A percentile compares a stretch with the other conserved stretches of the same genome.
phyloP scores from a whole-genome alignment of 2,888 invertebrate genomes.

The Alloscopus bannaensis region DNA sequence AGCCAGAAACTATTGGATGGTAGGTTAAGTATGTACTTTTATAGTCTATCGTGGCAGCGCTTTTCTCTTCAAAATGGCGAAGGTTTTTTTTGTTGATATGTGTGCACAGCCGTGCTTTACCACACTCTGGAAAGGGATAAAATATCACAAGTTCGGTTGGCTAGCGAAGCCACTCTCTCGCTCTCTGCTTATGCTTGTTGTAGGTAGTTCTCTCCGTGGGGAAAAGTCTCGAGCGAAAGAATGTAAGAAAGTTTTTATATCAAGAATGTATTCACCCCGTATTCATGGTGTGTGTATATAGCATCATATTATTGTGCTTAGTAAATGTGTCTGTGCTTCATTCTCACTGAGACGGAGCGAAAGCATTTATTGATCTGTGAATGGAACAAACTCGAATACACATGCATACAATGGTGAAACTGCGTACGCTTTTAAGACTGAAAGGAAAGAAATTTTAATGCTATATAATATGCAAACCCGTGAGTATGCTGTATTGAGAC shows the following conservation, averaged over 20 bases:
- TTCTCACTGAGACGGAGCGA: conserved; percentile 19
- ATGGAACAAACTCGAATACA: conserved; percentile 25
- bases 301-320: too few species aligned
- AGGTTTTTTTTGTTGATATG: conserved; percentile 24
- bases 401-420: conserved; percentile 24
- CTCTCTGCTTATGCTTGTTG: background rate
- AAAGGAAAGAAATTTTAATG: background rate
- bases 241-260: too few species aligned
- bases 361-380: conserved; percentile 54
- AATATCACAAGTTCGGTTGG: conserved; percentile 17
- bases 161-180: conserved; percentile 5
- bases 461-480: conserved; percentile 1
- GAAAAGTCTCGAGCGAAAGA: conserved; percentile 29
- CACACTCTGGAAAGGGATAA: conserved; percentile 31
- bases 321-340: conserved; percentile 5
- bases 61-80: conserved; percentile 32
- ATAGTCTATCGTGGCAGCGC: too few species aligned
- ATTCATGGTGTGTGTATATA: background rate
- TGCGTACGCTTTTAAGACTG: conserved; percentile 21
- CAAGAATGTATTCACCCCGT: too few species aligned
- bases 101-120: conserved; percentile 19
- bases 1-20: background rate
- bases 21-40: background rate
- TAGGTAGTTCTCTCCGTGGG: conserved; percentile 37
- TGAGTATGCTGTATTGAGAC: background rate